Evolutionary conservation across 1,140 invertebrate genomes (phyloP).

Genomic region (Plectus sambesii): DNA sequence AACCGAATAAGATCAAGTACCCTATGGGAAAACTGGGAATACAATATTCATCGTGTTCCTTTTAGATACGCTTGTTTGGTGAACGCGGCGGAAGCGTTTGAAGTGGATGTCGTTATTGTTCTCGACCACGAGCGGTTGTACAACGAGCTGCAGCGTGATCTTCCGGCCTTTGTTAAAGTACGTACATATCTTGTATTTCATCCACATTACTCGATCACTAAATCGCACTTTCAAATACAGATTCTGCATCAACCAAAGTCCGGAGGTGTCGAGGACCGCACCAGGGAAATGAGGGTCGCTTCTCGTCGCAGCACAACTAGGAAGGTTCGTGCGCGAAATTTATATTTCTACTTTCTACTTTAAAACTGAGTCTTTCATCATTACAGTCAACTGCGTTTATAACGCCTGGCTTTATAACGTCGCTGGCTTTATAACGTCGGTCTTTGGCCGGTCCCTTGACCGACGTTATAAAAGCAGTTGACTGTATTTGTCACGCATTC

Average conservation of each 20-base stretch:
- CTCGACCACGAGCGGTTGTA: constrained; percentile 90
- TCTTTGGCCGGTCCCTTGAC: too few species aligned
- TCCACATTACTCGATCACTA: not conserved
- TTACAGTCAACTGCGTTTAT: too few species aligned
- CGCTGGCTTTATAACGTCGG: too few species aligned
- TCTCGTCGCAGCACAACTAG: constrained; percentile 11
- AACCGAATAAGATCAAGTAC: too few species aligned
- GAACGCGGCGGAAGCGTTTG: constrained; percentile 79
- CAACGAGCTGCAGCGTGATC: constrained; percentile 80
- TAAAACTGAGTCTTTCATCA: too few species aligned
- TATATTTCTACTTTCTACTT: too few species aligned
- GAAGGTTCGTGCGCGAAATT: too few species aligned
- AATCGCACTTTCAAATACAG: constrained; percentile 4
- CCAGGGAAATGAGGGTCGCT: constrained; percentile 15
- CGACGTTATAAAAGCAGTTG: too few species aligned
- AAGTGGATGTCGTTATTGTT: constrained; percentile 83
- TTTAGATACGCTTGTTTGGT: constrained; percentile 50
- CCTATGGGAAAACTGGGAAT: too few species aligned
- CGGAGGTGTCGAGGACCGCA: constrained; percentile 65
- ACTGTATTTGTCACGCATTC: too few species aligned
- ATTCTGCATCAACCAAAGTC: constrained; percentile 77
- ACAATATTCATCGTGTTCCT: constrained; percentile 9
- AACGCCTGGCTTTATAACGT: too few species aligned
- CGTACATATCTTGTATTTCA: constrained; percentile 31
- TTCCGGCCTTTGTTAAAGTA: constrained; percentile 82